Conservation (phyloP, 2,797 vertebrate species). For the Nyctalus aviator region DNA sequence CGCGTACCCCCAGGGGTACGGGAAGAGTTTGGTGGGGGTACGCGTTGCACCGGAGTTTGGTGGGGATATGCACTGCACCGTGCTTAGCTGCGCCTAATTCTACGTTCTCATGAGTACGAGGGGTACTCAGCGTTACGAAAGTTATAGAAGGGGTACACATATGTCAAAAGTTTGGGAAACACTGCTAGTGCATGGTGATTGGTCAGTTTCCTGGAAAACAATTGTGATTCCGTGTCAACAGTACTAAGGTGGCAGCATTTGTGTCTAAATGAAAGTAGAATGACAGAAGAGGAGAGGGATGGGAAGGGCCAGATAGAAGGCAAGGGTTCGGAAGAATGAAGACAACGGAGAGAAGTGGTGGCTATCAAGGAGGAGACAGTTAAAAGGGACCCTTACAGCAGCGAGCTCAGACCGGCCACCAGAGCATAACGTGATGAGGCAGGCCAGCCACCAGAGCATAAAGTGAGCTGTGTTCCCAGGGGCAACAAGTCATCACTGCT, state of each 20-base stretch:
- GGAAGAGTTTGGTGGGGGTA: no score
- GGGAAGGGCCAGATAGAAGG: not conserved
- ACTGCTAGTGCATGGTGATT: not conserved
- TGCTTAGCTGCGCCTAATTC: no score
- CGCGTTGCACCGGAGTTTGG: no score
- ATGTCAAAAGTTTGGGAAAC: no score
- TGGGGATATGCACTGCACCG: no score
- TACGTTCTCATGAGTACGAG: no score
- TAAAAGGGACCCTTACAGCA: not conserved
- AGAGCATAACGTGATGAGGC: not conserved
- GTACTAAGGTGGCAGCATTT: not conserved
- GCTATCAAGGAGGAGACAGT: not conserved
- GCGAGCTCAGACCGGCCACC: not conserved
- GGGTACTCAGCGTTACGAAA: no score
- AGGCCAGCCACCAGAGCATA: not conserved
- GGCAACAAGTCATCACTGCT: not conserved
- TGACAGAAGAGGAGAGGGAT: not conserved
- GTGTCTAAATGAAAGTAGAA: not conserved
- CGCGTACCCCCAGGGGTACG: no score
- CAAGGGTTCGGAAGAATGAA: not conserved
- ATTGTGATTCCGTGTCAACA: not conserved
- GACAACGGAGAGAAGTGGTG: not conserved
- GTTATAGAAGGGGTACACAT: no score
- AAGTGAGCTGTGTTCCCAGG: not conserved
- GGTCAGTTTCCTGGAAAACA: not conserved